Conservation (phyloP, 1,140 invertebrate species). For the Bombus waltoni region DNA sequence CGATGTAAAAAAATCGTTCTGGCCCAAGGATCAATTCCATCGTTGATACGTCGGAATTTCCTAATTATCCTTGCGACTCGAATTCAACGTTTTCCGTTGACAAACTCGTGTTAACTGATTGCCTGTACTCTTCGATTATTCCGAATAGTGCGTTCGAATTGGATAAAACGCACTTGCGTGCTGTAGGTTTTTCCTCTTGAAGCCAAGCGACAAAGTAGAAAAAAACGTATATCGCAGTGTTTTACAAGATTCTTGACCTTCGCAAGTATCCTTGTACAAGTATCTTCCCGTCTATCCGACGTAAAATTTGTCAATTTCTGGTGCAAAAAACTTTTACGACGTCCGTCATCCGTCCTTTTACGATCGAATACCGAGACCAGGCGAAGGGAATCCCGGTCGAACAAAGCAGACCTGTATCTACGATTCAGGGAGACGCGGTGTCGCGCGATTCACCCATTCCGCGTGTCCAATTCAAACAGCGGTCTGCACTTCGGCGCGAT, state of each 20-base stretch:
- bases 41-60: not conserved
- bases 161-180: too few relatives aligned
- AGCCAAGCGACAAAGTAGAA: not conserved
- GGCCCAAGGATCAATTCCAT: not conserved
- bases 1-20: conserved; percentile 25
- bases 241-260: not conserved
- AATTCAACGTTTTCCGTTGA: not conserved
- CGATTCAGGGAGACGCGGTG: not conserved
- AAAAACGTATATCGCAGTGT: too few relatives aligned
- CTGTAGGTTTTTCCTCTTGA: too few relatives aligned
- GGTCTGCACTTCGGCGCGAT: conserved; percentile 54
- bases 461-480: conserved; percentile 18
- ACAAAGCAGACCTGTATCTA: conserved; percentile 2
- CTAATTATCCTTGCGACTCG: not conserved
- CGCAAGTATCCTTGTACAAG: not conserved
- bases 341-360: not conserved
- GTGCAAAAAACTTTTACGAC: not conserved
- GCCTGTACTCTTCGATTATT: too few relatives aligned
- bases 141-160: too few relatives aligned
- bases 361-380: not conserved
- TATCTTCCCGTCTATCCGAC: too few relatives aligned
- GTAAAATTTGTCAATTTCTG: not conserved
- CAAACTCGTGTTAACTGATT: too few relatives aligned
- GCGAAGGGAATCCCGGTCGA: not conserved
- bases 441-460: conserved; percentile 25